A percentile compares a stretch with the other conserved stretches of the same genome.
phyloP scores from a whole-genome alignment of 2,113 vertebrate genomes.

The Brachyhypopomus occidentalis region DNA sequence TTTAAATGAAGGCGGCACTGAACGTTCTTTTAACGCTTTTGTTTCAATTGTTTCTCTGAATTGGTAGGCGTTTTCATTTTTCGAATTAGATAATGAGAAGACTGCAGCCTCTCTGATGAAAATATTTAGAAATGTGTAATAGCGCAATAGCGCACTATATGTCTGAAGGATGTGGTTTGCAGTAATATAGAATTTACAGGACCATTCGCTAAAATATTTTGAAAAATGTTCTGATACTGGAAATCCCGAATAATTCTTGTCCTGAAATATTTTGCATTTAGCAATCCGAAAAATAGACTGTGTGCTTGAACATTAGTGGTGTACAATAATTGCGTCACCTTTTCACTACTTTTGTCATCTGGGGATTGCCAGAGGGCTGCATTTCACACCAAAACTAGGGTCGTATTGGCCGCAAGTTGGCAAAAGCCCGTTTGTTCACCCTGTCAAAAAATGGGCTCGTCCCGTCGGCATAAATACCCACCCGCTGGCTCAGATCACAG shows the following conservation, averaged over 20 bases:
- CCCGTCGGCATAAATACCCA: neutral
- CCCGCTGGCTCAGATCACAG: too few species aligned
- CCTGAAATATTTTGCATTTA: too few species aligned
- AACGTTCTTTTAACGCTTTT: neutral
- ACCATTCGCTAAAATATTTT: too few species aligned
- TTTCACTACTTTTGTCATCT: conserved; percentile 16
- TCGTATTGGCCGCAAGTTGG: neutral
- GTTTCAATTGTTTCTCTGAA: neutral
- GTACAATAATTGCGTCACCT: neutral
- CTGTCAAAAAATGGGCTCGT: neutral
- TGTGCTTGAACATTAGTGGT: conserved; percentile 2
- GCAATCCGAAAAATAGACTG: neutral
- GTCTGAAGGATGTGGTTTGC: too few species aligned
- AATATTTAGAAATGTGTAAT: too few species aligned
- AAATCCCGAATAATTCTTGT: too few species aligned
- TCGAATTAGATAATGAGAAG: neutral
- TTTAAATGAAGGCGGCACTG: neutral
- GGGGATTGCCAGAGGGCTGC: neutral
- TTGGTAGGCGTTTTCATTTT: neutral
- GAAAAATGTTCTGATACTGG: too few species aligned
- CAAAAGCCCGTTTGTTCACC: neutral
- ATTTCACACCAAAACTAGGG: neutral
- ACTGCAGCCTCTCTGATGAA: too few species aligned
- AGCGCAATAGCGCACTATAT: too few species aligned
- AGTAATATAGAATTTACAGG: too few species aligned